Base-by-base conservation (phyloP, 2,888 invertebrate genomes). In the Sesamia inferens region DNA sequence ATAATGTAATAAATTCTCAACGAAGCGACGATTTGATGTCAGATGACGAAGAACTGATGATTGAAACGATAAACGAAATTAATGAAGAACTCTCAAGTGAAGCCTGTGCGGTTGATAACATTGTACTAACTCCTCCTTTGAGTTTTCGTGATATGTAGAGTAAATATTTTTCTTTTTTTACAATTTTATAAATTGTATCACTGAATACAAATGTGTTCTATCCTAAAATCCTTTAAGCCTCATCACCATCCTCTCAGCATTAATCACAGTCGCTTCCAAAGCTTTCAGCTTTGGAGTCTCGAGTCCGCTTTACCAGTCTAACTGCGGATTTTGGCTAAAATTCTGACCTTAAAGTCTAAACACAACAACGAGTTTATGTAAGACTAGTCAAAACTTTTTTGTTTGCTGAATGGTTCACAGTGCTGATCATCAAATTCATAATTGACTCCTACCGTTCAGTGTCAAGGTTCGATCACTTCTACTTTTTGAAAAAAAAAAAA, bases 31-130 rank as follows among this genome's bases (percentile, higher is more conserved):
- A 87, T 67, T 68, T 79, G 16, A 90, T 89, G 79, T 92, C 92
- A 3, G 67, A 89, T 51, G 94, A 94, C 69, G 92, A 93, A 84
- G 91, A 92, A 55, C 85, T 95, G 39, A 88, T 93, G 68, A 79
- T 74, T 58, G 94, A 95, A 83, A 92, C 95, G 2, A 78, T 94
- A 0, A 84, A 90, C 54, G 95, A 94, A 87, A 95, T 95, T 62
- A 91, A 91, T 71, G 85, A 90, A 71, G 92, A 93, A 55, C 74
- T 94, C 51, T 68, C 74, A 5, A 80, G 58, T 82, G 78, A 71
- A 19, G 65, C 51, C n/a, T 71, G 64, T 51, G 70, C 67, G 62
- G 47, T 90, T 14, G 89, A 92, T 54, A 83, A 87, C 79, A 85
- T 93, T 79, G 73, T 95, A 67, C 87, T 95, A 39, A 93, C 95